A percentile compares a stretch with the other conserved stretches of the same genome.
phyloP scores from a whole-genome alignment of 2,113 vertebrate species.

The Labrus mixtus region DNA sequence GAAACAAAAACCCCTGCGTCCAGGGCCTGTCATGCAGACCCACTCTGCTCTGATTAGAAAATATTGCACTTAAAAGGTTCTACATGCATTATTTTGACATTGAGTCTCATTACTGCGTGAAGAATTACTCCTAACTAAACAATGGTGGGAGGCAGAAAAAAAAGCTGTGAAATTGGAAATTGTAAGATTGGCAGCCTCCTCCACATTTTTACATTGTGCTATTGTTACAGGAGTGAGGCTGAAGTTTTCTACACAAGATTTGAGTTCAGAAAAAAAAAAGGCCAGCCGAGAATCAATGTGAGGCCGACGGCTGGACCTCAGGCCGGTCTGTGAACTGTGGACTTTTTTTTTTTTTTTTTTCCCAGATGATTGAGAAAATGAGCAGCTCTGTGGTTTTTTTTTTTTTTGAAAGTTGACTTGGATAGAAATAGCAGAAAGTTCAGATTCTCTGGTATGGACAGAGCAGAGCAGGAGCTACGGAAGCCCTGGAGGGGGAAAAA shows the following conservation, averaged over 20 bases:
- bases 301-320: slow-evolving; percentile 29
- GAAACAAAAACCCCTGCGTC: slow-evolving; percentile 10
- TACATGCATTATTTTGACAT: slow-evolving; percentile 47
- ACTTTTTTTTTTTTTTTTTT: background rate
- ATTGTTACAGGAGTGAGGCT: background rate
- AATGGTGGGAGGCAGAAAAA: slow-evolving; percentile 5
- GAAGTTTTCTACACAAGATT: slow-evolving; percentile 16
- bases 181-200: slow-evolving; percentile 29
- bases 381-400: slow-evolving; percentile 5
- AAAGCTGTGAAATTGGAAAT: slow-evolving; percentile 20
- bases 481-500: background rate
- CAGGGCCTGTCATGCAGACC: background rate
- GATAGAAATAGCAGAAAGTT: slow-evolving; percentile 1
- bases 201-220: slow-evolving; percentile 3
- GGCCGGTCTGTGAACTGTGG: slow-evolving; percentile 13
- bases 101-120: slow-evolving; percentile 28
- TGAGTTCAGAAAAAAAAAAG: slow-evolving; percentile 7
- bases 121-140: slow-evolving; percentile 23
- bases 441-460: background rate
- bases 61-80: background rate
- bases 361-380: background rate
- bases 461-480: background rate
- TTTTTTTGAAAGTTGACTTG: background rate
- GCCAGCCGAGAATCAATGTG: slow-evolving; percentile 33
- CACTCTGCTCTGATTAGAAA: slow-evolving; percentile 22